Base-by-base conservation (phyloP, 2,888 invertebrate genomes). In the Stramonita haemastoma region DNA sequence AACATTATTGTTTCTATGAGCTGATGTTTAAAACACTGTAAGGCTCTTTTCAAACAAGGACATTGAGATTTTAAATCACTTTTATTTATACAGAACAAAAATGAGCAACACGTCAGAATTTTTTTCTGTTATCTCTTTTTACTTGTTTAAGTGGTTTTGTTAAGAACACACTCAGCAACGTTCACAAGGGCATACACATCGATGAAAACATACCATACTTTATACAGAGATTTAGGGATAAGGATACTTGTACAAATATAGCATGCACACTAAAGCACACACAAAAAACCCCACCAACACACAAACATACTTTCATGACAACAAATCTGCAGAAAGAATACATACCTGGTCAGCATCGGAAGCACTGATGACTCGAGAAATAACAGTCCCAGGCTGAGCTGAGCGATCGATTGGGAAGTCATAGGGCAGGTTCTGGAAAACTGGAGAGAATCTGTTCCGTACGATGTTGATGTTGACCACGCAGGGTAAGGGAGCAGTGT, bases 381-480 rank as follows among this genome's bases (percentile, higher is more conserved):
- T 90, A 22, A 79, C 83, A 17, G 91, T 90, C 15, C 93, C 93
- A 1, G 84, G n/a, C 11, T 57, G 34, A 32, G 92, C 90, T 11
- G 90, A 86, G 5, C 89, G 89, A 17, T 87, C 66, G 34, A 91
- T 81, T 8, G 66, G n/a, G 13, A 29, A 91, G 56, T 86, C 87
- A 89, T 91, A 94, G 15, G 90, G 88, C 4, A 83, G 15, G 32
- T 91, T 91, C 19, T 90, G 90, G 32, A 94, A 93, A 1, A 89
- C 87, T 29, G 95, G 95, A 19, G 92, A 87, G 32, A 89, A 86
- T 77, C 91, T 90, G 91, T 95, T 94, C 15, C 93, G 91, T 36
- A 91, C 90, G 0, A 94, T 92, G 70, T 90, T 92, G 36, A 95
- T 88, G 34, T 91, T 92, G 0, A 95, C 90, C 26, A 86, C 86